phyloP scores from a whole-genome alignment of 1,140 invertebrate genomes.

The Ceratosolen fusciceps region DNA sequence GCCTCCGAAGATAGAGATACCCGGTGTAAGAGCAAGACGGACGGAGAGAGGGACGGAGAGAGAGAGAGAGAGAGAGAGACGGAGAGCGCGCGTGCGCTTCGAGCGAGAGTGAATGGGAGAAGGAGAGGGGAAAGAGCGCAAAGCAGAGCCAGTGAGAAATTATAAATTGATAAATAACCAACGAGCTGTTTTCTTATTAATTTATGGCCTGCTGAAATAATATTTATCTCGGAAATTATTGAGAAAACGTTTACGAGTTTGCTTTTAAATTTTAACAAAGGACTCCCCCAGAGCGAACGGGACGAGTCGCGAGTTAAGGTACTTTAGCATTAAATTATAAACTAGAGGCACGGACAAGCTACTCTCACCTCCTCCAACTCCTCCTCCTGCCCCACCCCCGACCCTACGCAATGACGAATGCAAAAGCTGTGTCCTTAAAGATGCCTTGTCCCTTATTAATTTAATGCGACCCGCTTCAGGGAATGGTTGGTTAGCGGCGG shows the following conservation, averaged over 20 bases:
- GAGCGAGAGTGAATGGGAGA: too few species aligned
- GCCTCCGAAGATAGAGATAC: not conserved
- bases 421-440: too few species aligned
- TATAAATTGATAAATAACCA: conserved; percentile 37
- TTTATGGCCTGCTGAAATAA: conserved; percentile 18
- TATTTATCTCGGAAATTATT: conserved; percentile 38
- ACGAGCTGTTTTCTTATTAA: conserved; percentile 34
- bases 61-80: not conserved
- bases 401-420: too few species aligned
- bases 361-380: too few species aligned
- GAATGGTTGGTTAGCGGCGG: too few species aligned
- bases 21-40: not conserved
- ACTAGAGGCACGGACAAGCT: too few species aligned
- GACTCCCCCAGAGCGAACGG: not conserved
- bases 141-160: not conserved
- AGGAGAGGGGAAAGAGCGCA: not conserved
- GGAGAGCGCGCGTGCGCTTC: too few species aligned
- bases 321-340: conserved; percentile 10
- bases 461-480: too few species aligned
- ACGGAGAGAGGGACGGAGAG: not conserved
- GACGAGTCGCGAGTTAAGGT: not conserved
- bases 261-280: too few species aligned
- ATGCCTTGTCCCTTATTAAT: too few species aligned
- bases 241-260: not conserved
- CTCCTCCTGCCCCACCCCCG: too few species aligned